Evolutionary conservation across 1,140 invertebrate genomes (phyloP), one percentile per base, ranked within the genome.

Genomic region (Octopus bimaculoides): DNA sequence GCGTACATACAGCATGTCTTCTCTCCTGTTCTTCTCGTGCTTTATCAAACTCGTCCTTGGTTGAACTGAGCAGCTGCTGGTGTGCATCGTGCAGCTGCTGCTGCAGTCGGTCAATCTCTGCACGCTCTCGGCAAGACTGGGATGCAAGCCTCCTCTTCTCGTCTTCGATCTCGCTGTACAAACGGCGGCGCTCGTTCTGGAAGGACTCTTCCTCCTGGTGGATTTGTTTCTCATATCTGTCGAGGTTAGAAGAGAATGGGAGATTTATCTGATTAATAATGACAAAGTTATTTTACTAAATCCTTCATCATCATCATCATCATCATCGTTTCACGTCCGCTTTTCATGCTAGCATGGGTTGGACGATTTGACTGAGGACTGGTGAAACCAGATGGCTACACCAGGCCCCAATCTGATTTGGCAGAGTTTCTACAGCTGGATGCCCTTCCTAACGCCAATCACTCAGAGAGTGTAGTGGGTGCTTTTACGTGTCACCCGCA

Each of bases 161-260:
- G 69, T 90, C 90, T 80, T 90, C 88, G 5, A 91, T 85, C 81
- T 91, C 90, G 12, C 83, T 75, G 81, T 90, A 85, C 52, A 91
- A 79, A 7, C 89, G 84, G 9, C 88, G 82, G 54, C 89, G 85
- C 83, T 90, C 88, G 74, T 88, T 85, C 77, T 90, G 88, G 77
- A 87, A 89, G 5, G 88, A 84, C 77, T 90, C 88, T 77, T 90
- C 89, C 78, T 91, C 89, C 66, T 89, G 88, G 80, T 90, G 88
- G n/a, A 90, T 54, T 75, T 90, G 88, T 78, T 91, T 91, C 82
- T 91, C 90, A 84, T 90, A 90, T 78, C 89, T 89, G 73, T 26
- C 80, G 53, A 77, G 26, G 26, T 41, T 3, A 41, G 26, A 41
- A 3, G 26, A 2, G 1, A 41, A 41, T 3, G 26, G 3, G 26